Evolutionary conservation across 2,888 invertebrate genomes (phyloP).

Genomic region (Spodoptera littoralis): DNA sequence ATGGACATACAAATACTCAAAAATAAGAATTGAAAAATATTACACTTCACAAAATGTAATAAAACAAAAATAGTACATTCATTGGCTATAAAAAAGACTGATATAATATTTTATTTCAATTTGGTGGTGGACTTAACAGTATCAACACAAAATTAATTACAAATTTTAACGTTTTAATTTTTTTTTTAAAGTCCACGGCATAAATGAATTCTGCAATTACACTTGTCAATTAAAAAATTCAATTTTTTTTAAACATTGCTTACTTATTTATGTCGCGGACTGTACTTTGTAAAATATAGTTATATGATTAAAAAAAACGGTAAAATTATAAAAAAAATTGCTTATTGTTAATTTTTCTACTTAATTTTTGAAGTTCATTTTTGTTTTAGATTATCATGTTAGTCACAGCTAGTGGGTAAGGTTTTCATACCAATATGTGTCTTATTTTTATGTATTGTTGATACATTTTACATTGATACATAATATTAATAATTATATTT

Average conservation of each 20-base stretch:
- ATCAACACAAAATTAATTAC: conserved; percentile 16
- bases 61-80: conserved; percentile 13
- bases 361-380: conserved; percentile 32
- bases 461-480: not conserved
- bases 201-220: conserved; percentile 4
- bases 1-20: not conserved
- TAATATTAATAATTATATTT: too few species aligned
- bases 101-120: conserved; percentile 39
- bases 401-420: conserved; percentile 37
- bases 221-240: not conserved
- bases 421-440: conserved; percentile 7
- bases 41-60: conserved; percentile 12
- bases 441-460: conserved; percentile 5
- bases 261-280: conserved; percentile 13
- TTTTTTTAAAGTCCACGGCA: conserved; percentile 19
- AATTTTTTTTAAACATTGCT: conserved; percentile 14
- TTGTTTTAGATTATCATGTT: conserved; percentile 37
- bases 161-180: conserved; percentile 7
- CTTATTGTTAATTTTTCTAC: conserved; percentile 26
- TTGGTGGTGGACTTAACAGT: conserved; percentile 24
- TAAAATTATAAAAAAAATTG: conserved; percentile 16
- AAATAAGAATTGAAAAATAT: not conserved
- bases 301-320: conserved; percentile 13
- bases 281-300: conserved; percentile 8
- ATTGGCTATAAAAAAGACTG: conserved; percentile 50